Evolutionary conservation across 1,140 invertebrate genomes (phyloP), one percentile per base, ranked within the genome.

Genomic region (Nymphalis io): DNA sequence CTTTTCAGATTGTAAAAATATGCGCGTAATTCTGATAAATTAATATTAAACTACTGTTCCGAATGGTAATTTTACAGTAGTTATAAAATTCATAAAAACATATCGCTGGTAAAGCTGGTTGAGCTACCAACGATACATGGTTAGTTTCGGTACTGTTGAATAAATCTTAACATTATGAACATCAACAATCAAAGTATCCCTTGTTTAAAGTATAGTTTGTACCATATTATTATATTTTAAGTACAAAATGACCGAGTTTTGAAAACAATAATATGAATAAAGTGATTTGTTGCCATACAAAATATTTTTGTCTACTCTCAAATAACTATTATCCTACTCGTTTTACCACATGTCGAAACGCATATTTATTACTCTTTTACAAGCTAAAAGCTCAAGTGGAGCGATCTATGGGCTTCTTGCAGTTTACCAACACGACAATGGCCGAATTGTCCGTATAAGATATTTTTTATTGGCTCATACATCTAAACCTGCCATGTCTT

Each of bases 391-490:
- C 89, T 89, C 86, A 84, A 91, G 87, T 90, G 79, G 86, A 87
- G 84, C 86, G 85, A 91, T 91, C 89, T 91, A 91, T 89, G 88
- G 87, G 84, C 86, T 85, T 87, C 88, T 84, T 87, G 86, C 88
- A 90, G 88, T 92, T 92, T 92, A 92, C 88, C 89, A 91, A 91
- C 89, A 91, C 89, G 89, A 91, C 88, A 90, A 92, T 92, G 90
- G 90, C 89, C 89, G 89, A 89, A 90, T 84, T 89, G 85, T 88
- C 84, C 78, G 88, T 85, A 87, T 87, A 87, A 84, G 80, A 90
- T 89, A 91, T 91, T 91, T 91, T 91, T 91, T 91, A 90, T 91
- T 90, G 89, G 89, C 87, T 84, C 88, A 79, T 89, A 89, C 87
- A 88, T 82, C 83, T 79, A 81, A 84, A 89, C 87, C 88, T 91